Evolutionary conservation across 2,888 invertebrate species (phyloP).

Genomic region (Mystacides longicornis): DNA sequence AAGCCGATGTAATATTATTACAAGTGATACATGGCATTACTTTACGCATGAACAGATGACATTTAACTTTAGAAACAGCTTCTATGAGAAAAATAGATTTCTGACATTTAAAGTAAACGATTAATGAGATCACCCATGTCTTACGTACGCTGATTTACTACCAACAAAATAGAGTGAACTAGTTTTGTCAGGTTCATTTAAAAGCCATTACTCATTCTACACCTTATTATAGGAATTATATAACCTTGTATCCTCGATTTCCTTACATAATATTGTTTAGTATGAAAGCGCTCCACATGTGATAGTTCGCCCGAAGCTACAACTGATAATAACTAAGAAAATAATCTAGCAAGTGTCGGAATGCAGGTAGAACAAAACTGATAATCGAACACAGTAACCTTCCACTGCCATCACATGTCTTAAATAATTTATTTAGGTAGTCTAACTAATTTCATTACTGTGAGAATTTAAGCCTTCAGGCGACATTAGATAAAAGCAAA

Average conservation of each 20-base stretch:
- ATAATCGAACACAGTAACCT: no score
- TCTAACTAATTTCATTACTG: no score
- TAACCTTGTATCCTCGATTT: neutral
- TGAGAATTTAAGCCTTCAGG: no score
- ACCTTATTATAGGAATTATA: neutral
- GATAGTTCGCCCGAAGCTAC: neutral
- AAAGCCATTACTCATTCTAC: neutral
- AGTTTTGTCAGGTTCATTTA: neutral
- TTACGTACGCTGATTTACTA: neutral
- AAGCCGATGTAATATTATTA: neutral
- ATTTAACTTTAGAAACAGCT: neutral
- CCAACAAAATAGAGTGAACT: neutral
- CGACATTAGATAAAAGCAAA: no score
- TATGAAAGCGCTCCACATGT: neutral
- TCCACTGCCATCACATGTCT: no score
- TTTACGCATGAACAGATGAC: neutral
- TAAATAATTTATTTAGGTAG: no score
- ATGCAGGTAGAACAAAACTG: no score
- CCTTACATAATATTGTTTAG: neutral
- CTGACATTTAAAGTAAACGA: neutral
- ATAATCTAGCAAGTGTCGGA: no score
- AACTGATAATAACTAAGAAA: neutral
- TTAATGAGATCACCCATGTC: neutral
- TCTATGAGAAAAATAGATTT: neutral
- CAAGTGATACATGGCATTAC: neutral